Evolutionary conservation across 1,140 invertebrate species (phyloP).

Genomic region (Scaptomyza pallida): DNA sequence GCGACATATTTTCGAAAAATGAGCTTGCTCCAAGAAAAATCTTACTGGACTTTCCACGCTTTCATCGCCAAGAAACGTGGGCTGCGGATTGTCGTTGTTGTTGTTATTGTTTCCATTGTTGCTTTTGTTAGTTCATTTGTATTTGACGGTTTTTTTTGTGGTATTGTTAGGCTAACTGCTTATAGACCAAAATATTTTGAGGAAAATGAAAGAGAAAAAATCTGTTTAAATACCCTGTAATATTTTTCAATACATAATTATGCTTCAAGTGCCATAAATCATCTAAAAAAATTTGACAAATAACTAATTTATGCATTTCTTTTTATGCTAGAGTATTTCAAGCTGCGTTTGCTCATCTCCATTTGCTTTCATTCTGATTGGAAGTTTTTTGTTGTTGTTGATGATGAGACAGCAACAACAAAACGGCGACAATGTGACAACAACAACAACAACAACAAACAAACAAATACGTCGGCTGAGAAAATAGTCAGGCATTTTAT

Average conservation of each 20-base stretch:
- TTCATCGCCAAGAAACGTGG: slow-evolving; percentile 53
- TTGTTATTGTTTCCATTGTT: slow-evolving; percentile 33
- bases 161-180: slow-evolving; percentile 53
- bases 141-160: slow-evolving; percentile 19
- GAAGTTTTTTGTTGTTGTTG: slow-evolving; percentile 71
- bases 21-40: slow-evolving; percentile 2
- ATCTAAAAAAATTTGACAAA: not conserved
- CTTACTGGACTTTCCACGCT: slow-evolving; percentile 57
- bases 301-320: not conserved
- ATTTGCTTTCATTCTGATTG: slow-evolving; percentile 49
- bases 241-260: no score
- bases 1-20: slow-evolving; percentile 58
- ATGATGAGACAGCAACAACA: slow-evolving; percentile 55
- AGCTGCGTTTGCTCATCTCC: slow-evolving; percentile 1
- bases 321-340: slow-evolving; percentile 16
- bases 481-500: slow-evolving; percentile 63
- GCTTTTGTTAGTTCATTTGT: slow-evolving; percentile 5
- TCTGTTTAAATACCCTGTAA: slow-evolving; percentile 28
- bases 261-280: no score
- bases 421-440: slow-evolving; percentile 70
- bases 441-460: slow-evolving; percentile 55
- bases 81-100: slow-evolving; percentile 18
- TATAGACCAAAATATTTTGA: slow-evolving; percentile 62
- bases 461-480: slow-evolving; percentile 26
- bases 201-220: no score